A percentile compares a stretch with the other conserved stretches of the same genome.
Evolutionary conservation across 2,888 invertebrate species (phyloP).

Genomic region (Agrochola circellaris): DNA sequence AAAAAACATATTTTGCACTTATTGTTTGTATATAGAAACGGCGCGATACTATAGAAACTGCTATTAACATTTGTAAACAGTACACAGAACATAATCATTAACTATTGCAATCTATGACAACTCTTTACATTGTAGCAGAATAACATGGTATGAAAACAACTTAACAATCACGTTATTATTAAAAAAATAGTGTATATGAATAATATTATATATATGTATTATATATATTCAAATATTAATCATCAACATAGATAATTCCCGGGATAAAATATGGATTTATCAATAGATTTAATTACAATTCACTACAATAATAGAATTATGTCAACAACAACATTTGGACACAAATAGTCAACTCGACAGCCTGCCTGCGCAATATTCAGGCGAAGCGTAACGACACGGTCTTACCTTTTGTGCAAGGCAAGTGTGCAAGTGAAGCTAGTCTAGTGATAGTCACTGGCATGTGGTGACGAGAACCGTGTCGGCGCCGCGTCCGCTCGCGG

Average conservation of each 20-base stretch:
- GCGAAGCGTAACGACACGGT: conserved; percentile 33
- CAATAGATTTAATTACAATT: conserved; percentile 85
- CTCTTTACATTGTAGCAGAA: conserved; percentile 78
- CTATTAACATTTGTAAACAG: conserved; percentile 86
- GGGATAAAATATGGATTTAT: conserved; percentile 85
- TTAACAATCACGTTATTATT: conserved; percentile 85
- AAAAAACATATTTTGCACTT: conserved; percentile 84
- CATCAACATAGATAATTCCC: conserved; percentile 84
- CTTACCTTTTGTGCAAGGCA: conserved; percentile 43
- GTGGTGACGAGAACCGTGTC: conserved; percentile 21
- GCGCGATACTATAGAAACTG: conserved; percentile 81
- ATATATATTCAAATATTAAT: conserved; percentile 82
- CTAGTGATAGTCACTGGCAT: conserved; percentile 33
- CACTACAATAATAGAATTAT: conserved; percentile 85
- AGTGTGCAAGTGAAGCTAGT: conserved; percentile 49
- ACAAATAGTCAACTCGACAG: conserved; percentile 73
- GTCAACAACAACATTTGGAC: conserved; percentile 86
- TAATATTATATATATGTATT: conserved; percentile 78
- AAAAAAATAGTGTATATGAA: conserved; percentile 89
- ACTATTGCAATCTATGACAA: conserved; percentile 83
- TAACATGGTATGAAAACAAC: conserved; percentile 85
- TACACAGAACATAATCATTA: conserved; percentile 83
- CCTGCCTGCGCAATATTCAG: conserved; percentile 59
- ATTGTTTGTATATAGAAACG: conserved; percentile 81
- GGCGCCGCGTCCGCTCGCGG: conserved; percentile 17